A percentile compares a stretch with the other conserved stretches of the same genome.
phyloP scores from a whole-genome alignment of 2,113 vertebrate genomes.

The Anarrhichthys ocellatus region DNA sequence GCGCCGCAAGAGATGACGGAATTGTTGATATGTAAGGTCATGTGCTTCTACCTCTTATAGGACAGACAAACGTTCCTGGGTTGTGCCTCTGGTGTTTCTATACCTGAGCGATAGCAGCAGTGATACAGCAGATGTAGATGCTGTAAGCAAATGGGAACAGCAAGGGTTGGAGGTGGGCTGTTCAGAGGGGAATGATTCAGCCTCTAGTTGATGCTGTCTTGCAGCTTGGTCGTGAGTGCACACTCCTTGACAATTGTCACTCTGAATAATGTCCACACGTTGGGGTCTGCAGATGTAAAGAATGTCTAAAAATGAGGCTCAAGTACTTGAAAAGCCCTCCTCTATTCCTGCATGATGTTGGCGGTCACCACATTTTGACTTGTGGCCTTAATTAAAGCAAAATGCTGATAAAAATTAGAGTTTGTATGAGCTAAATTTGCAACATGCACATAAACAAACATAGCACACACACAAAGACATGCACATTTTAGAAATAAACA shows the following conservation, averaged over 20 bases:
- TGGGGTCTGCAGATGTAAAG: not conserved
- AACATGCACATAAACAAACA: not conserved
- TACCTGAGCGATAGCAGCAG: not conserved
- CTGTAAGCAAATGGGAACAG: not conserved
- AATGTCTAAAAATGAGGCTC: too few species aligned
- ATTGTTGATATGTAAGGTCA: constrained; percentile 13
- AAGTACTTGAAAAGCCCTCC: not conserved
- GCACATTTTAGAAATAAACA: not conserved
- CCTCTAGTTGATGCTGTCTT: too few species aligned
- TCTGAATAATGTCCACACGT: not conserved
- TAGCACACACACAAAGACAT: not conserved
- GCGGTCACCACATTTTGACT: not conserved
- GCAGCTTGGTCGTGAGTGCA: not conserved
- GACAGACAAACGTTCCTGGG: not conserved
- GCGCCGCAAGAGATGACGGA: not conserved
- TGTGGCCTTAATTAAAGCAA: not conserved
- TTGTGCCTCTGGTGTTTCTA: not conserved
- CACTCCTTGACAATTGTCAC: not conserved
- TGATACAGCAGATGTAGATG: not conserved
- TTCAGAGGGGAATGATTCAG: not conserved
- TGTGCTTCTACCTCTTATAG: not conserved
- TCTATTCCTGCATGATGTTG: not conserved
- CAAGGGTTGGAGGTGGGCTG: not conserved
- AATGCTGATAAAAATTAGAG: not conserved
- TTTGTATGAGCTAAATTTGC: not conserved